Evolutionary conservation across 2,113 vertebrate species (phyloP), one percentile per base, ranked within the genome.

Genomic region (Triplophysa siluroides): DNA sequence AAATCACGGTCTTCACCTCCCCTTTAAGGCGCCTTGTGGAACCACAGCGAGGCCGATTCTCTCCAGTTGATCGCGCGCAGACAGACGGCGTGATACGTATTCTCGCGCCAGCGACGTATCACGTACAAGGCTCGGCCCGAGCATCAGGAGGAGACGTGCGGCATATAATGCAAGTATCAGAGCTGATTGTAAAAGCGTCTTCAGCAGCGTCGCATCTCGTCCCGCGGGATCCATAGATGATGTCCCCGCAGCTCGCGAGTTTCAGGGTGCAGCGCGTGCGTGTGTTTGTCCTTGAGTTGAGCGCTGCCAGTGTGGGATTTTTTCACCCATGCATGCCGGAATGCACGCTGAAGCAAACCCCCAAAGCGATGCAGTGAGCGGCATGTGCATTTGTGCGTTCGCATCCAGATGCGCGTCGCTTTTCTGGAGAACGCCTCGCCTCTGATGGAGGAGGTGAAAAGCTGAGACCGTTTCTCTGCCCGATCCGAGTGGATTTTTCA

Each of bases 201-300:
- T 45, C 23, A 2, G 26, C 11, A 4, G 16, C 10, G 10, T n/a
- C 72, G 14, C 16, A 62, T 18, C 8, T 26, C 4, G 58, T 76
- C 74, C 61, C 24, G 61, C 24, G 41, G 26, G 43, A 62, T 18
- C 33, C 33, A 38, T 38, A 38, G 60, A 76, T 76, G 74, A 76
- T 50, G 45, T 9, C 58, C 2, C 29, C 29, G 62, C 26, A 54
- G 11, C n/a, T 45, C n/a, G 56, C 71, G 54, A n/a, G 29, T 60
- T n/a, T 62, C 73, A 63, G 41, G 60, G 45, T 63, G 60, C 60
- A 50, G 73, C 41, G 73, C 14, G 60, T 47, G 41, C 41, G 41
- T 45, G 43, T 21, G 16, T 58, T n/a, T 63, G 73, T 54, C 24
- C 74, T 76, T 65, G 74, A 76, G 74, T 65, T 54, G 45, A 76